These are phyloP conservation scores for Penaeus indicus DNA, from an alignment of 1,140 invertebrate species.

Conservation along the genomic window DNA sequence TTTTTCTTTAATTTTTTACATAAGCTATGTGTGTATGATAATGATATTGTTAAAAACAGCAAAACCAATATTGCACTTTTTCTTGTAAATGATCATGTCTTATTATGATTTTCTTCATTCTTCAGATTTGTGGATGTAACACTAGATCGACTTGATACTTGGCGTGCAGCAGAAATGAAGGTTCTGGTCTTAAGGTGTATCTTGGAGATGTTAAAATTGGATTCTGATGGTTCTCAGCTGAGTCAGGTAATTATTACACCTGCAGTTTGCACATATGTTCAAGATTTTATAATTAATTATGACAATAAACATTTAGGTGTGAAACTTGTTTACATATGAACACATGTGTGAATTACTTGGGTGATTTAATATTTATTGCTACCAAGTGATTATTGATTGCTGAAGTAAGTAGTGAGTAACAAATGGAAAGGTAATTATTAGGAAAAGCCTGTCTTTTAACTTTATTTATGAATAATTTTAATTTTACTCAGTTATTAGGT, in stretches of 20 bases:
- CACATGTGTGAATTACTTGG: no score
- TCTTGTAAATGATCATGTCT: neutral
- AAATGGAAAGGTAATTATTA: no score
- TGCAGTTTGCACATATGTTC: no score
- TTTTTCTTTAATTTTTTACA: no score
- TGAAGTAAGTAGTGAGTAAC: no score
- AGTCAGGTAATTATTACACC: conserved; percentile 35
- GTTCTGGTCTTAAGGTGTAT: conserved; percentile 56
- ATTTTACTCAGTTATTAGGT: neutral
- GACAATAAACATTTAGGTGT: neutral
- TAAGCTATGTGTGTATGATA: no score
- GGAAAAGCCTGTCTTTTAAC: no score
- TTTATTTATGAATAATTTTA: neutral
- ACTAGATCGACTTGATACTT: conserved; percentile 48
- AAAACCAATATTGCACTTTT: no score
- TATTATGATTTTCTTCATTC: conserved; percentile 5
- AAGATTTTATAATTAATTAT: neutral
- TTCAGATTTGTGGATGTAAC: conserved; percentile 55
- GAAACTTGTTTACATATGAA: no score
- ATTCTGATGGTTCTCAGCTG: conserved; percentile 47
- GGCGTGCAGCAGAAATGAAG: conserved; percentile 61
- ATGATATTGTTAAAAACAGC: no score
- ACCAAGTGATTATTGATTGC: no score
- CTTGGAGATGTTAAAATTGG: conserved; percentile 52
- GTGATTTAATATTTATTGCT: no score